phyloP scores from a whole-genome alignment of 2,797 vertebrate species.

The Fistularia commersonii region DNA sequence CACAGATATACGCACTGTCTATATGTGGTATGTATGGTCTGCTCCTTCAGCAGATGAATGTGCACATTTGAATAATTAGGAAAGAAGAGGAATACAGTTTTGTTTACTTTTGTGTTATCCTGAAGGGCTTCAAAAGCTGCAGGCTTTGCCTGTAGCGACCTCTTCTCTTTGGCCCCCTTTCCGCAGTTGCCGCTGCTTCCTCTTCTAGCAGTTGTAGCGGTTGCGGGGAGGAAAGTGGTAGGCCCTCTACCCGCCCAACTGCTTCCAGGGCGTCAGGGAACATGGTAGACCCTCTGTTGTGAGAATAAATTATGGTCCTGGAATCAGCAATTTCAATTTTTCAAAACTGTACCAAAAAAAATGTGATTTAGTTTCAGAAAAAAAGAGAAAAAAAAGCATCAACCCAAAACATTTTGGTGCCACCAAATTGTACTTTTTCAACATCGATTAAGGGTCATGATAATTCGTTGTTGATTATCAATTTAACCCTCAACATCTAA shows the following conservation, averaged over 20 bases:
- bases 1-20: no score
- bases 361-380: not conserved
- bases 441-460: no score
- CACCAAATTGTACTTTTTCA: no score
- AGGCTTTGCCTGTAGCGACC: conserved; percentile 77
- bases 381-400: not conserved
- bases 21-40: no score
- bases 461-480: no score
- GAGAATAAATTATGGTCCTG: conserved; percentile 1
- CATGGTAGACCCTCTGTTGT: conserved; percentile 49
- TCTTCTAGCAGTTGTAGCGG: conserved; percentile 61
- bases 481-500: no score
- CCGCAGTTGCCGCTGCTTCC: conserved; percentile 38
- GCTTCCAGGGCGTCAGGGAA: conserved; percentile 74
- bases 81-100: conserved; percentile 2
- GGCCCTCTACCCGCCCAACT: conserved; percentile 68
- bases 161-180: conserved; percentile 49
- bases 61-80: no score
- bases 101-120: conserved; percentile 79
- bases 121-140: conserved; percentile 81
- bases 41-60: no score
- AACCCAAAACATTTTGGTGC: no score
- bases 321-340: not conserved
- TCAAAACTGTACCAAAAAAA: not conserved
- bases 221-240: conserved; percentile 66